Base-by-base conservation (phyloP, 2,888 invertebrate genomes). In the Siphonodentalium dalli region DNA sequence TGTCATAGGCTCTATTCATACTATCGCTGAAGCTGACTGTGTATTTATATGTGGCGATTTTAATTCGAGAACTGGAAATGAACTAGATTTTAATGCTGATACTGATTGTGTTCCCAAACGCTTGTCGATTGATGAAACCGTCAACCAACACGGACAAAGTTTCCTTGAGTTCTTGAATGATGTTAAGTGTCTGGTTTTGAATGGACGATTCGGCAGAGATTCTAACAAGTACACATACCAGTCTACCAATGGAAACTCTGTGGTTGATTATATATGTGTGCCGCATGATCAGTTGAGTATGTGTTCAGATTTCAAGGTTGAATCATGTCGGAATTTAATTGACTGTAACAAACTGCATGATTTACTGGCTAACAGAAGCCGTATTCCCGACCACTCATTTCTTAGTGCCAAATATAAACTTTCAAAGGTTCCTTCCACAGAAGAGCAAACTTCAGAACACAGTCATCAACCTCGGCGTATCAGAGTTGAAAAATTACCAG, bases 251-350 rank as follows among this genome's bases (percentile, higher is more conserved):
- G 39, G 39, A 24, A 38, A 20, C 21, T 38, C 39, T n/a, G 39
- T 38, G 21, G 39, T 38, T n/a, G 39, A 38, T 38, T 38, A 20
- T 11, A 38, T 38, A 7, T 38, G 39, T 38, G 39, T 21, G n/a
- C 23, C 39, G 2, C 39, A 38, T 2, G 39, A 38, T 11, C 23
- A 24, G 6, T 20, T 38, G 6, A n/a, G n/a, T 6, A 38, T 20
- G 21, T 38, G 39, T 38, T n/a, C 21, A 38, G 21, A 21, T n/a
- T 38, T 38, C 11, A 38, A 38, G 21, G 39, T 38, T 38, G 7
- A 24, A 18, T 20, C n/a, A 13, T 24, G 23, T 9, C 13, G 18
- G 26, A n/a, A 15, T n/a, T n/a, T 38, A 24, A 26, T 38, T n/a
- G 39, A 38, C 26, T n/a, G 7, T 21, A n/a, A n/a, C 20, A 38